A percentile compares a stretch with the other conserved stretches of the same genome.
phyloP scores from a whole-genome alignment of 2,888 invertebrate species.

The Macrosiphum euphorbiae region DNA sequence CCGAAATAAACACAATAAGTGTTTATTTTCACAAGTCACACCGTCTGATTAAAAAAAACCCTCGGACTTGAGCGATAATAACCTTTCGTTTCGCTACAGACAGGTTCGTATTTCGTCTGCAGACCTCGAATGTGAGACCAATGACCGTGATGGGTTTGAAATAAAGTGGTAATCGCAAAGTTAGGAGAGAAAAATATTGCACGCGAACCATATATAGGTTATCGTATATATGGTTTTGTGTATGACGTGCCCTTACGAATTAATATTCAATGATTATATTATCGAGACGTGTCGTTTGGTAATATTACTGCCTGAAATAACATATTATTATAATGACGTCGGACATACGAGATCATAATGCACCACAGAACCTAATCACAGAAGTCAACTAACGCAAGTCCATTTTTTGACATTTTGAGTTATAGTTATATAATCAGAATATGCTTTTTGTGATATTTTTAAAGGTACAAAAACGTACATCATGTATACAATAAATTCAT shows the following conservation, averaged over 20 bases:
- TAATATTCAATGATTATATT: background rate
- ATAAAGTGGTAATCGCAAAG: background rate
- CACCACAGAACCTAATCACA: no score
- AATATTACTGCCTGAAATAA: background rate
- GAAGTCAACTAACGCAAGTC: no score
- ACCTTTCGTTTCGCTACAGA: background rate
- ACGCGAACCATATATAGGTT: no score
- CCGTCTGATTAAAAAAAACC: background rate
- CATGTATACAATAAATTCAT: no score
- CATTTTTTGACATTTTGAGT: no score
- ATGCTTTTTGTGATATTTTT: no score
- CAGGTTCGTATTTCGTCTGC: background rate
- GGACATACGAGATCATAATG: background rate
- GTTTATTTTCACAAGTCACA: background rate
- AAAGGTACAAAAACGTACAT: no score
- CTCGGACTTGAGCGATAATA: background rate
- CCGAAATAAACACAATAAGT: background rate
- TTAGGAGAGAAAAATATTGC: background rate
- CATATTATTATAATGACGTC: background rate
- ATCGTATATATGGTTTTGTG: background rate
- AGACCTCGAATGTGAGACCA: background rate
- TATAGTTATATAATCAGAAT: no score
- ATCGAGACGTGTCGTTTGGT: no score
- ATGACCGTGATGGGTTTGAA: background rate
- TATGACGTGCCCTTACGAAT: no score